Conservation (phyloP, 2,888 invertebrate species). For the Zaprionus lineosus region DNA sequence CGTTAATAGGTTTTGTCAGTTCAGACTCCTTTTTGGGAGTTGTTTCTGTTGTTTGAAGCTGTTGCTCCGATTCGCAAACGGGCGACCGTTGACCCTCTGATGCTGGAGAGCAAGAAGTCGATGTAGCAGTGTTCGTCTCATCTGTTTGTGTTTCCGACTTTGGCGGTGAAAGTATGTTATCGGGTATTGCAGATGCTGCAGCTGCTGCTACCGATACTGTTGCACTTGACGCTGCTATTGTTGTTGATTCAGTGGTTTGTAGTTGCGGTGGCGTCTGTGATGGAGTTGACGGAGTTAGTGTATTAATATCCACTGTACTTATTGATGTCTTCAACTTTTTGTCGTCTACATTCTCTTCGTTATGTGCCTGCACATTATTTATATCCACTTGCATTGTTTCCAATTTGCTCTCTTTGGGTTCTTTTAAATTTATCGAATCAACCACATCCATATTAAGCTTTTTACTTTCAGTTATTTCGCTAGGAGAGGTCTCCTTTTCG, state of each 20-base stretch:
- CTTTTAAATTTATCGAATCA: slow-evolving; percentile 8
- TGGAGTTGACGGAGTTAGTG: slow-evolving; percentile 67
- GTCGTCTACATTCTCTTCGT: slow-evolving; percentile 10
- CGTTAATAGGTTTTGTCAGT: slow-evolving; percentile 75
- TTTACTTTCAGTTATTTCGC: slow-evolving; percentile 32
- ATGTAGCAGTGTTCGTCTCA: slow-evolving; percentile 80
- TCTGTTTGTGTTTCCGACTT: slow-evolving; percentile 81
- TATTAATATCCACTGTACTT: slow-evolving; percentile 56
- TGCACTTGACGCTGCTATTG: slow-evolving; percentile 16
- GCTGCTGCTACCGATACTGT: slow-evolving; percentile 12
- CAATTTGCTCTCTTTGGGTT: slow-evolving; percentile 37
- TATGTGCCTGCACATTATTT: slow-evolving; percentile 34
- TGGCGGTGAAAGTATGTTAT: slow-evolving; percentile 79
- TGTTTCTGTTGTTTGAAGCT: slow-evolving; percentile 4
- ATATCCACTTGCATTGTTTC: slow-evolving; percentile 21
- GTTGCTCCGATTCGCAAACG: slow-evolving; percentile 14
- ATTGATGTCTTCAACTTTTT: slow-evolving; percentile 22
- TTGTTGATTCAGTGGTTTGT: slow-evolving; percentile 45
- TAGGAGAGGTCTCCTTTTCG: slow-evolving; percentile 19
- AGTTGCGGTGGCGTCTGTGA: slow-evolving; percentile 68
- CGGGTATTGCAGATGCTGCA: slow-evolving; percentile 62
- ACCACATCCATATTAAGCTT: slow-evolving; percentile 18
- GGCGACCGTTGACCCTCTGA: slow-evolving; percentile 79
- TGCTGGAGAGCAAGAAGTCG: slow-evolving; percentile 79
- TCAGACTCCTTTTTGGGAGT: slow-evolving; percentile 29